Conservation (phyloP, 2,113 vertebrate genomes). For the Paracanthobrama guichenoti region DNA sequence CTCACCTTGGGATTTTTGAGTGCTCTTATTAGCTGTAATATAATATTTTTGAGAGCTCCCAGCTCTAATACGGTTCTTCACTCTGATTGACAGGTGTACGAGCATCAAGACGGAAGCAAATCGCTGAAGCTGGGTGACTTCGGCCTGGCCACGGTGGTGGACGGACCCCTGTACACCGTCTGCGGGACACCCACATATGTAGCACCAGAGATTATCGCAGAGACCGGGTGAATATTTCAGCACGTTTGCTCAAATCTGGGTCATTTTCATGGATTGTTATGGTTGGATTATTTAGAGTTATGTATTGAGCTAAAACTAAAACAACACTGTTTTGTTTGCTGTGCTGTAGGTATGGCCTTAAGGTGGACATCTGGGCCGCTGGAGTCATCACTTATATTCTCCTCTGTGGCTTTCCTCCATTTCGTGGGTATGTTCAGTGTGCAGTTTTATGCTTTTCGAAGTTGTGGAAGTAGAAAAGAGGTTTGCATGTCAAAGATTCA, state of each 20-base stretch:
- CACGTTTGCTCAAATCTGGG: neutral
- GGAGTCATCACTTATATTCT: conserved; percentile 97
- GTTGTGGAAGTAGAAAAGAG: neutral
- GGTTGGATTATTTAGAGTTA: conserved; percentile 2
- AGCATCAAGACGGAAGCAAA: conserved; percentile 93
- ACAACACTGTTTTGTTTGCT: conserved; percentile 41
- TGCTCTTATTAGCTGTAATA: neutral
- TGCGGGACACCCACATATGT: conserved; percentile 98
- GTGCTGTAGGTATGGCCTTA: conserved; percentile 88
- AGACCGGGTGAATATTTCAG: conserved; percentile 85
- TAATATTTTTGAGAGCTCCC: no score
- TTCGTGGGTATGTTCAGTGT: conserved; percentile 85
- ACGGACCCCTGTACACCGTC: conserved; percentile 91
- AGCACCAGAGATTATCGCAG: conserved; percentile 95
- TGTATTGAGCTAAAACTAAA: neutral
- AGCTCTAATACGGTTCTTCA: neutral
- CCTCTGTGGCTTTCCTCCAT: conserved; percentile 96
- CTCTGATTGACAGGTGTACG: conserved; percentile 82
- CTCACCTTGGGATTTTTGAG: neutral
- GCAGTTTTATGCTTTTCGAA: neutral
- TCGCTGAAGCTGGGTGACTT: conserved; percentile 97
- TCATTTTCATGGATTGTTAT: neutral
- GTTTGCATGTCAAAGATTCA: neutral
- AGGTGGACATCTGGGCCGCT: conserved; percentile 98
- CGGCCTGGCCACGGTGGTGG: conserved; percentile 92